phyloP scores from a whole-genome alignment of 2,888 invertebrate genomes.

The Drosophila mercatorum region DNA sequence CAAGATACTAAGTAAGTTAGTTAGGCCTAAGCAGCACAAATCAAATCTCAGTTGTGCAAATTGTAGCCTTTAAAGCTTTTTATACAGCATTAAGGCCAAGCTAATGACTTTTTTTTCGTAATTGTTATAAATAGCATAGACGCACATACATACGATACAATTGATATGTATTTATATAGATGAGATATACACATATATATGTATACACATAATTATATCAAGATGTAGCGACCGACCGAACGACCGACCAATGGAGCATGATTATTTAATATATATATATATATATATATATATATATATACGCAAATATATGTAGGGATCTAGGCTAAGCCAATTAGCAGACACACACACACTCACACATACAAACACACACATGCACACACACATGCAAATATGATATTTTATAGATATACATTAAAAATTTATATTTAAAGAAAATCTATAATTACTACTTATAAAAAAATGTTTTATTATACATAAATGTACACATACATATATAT shows the following conservation, averaged over 20 bases:
- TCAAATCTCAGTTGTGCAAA: constrained; percentile 45
- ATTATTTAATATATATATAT: constrained; percentile 15
- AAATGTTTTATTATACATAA: constrained; percentile 24
- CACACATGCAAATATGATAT: constrained; percentile 4
- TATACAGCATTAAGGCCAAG: constrained; percentile 50
- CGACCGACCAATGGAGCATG: constrained; percentile 75
- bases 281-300: background rate
- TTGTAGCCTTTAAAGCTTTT: constrained; percentile 37
- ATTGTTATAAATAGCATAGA: constrained; percentile 13
- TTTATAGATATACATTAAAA: constrained; percentile 1
- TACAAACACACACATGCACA: background rate
- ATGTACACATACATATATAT: background rate
- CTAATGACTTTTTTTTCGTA: constrained; percentile 27
- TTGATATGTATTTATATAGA: constrained; percentile 4
- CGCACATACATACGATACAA: constrained; percentile 3
- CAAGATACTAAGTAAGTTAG: constrained; percentile 27
- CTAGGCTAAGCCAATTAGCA: constrained; percentile 19
- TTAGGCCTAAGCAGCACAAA: constrained; percentile 40
- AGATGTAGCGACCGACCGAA: constrained; percentile 70
- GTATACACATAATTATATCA: constrained; percentile 9
- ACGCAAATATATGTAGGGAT: constrained; percentile 19
- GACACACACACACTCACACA: background rate
- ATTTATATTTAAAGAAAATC: background rate
- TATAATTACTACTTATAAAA: constrained; percentile 15
- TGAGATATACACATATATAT: background rate